A percentile compares a stretch with the other conserved stretches of the same genome.
Conservation (phyloP, 2,113 vertebrate genomes). For the Podiceps cristatus region DNA sequence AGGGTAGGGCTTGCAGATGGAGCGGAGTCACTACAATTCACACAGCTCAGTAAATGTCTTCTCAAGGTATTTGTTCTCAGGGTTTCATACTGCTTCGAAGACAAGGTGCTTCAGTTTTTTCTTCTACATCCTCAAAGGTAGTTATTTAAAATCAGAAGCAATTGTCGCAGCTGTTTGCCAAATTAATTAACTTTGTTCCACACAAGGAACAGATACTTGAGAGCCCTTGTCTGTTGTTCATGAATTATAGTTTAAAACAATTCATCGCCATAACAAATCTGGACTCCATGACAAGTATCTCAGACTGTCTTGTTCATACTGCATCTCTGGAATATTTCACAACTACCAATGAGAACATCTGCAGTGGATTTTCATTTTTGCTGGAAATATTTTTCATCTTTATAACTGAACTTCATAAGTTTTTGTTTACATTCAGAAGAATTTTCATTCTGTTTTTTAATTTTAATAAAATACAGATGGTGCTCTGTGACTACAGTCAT, state of each 20-base stretch:
- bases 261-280: not conserved
- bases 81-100: not conserved
- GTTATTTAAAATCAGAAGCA: not conserved
- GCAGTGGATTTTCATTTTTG: not conserved
- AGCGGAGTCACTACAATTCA: not conserved
- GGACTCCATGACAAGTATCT: not conserved
- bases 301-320: not conserved
- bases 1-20: not conserved
- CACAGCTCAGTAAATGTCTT: not conserved
- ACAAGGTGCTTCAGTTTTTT: not conserved
- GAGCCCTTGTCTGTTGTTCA: not conserved
- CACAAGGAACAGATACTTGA: not conserved
- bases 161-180: not conserved
- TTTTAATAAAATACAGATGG: not conserved
- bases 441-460: not conserved
- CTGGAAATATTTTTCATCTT: not conserved
- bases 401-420: not conserved
- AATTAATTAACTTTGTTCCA: not conserved
- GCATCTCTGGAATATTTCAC: not conserved
- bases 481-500: not conserved
- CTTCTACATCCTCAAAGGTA: not conserved
- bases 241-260: not conserved
- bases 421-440: not conserved
- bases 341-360: not conserved
- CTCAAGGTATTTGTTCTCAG: not conserved